Conservation (phyloP, 2,888 invertebrate species). For the Calliopum simillimum region DNA sequence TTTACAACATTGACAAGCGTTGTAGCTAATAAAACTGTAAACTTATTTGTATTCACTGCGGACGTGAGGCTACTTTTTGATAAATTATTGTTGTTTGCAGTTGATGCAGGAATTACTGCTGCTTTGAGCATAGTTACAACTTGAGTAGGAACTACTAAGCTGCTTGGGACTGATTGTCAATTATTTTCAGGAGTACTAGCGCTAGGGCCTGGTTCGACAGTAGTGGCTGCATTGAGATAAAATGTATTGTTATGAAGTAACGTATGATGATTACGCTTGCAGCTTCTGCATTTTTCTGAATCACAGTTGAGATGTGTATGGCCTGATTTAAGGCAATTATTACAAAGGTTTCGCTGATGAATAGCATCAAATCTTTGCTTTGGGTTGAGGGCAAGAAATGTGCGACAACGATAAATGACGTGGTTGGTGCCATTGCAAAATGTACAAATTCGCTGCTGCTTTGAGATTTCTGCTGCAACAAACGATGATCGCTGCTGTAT, state of each 20-base stretch:
- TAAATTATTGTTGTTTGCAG: too few species aligned
- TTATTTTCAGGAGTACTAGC: neutral
- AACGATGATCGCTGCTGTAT: neutral
- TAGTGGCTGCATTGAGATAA: constrained; percentile 14
- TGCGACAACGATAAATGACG: neutral
- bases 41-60: neutral
- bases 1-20: neutral
- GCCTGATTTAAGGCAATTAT: constrained; percentile 30
- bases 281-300: neutral
- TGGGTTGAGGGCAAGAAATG: neutral
- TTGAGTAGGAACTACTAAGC: too few species aligned
- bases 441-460: neutral
- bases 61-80: neutral
- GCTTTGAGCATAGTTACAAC: too few species aligned
- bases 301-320: neutral
- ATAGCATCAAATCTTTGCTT: neutral
- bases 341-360: neutral
- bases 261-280: neutral
- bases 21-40: neutral
- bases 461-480: neutral
- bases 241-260: neutral
- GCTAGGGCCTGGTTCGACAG: neutral
- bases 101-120: too few species aligned
- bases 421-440: neutral
- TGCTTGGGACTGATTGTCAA: too few species aligned